Percentiles rank a stretch among this genome's conserved stretches.
Conservation (phyloP, 2,888 invertebrate species). For the Dryobotodes eremita region DNA sequence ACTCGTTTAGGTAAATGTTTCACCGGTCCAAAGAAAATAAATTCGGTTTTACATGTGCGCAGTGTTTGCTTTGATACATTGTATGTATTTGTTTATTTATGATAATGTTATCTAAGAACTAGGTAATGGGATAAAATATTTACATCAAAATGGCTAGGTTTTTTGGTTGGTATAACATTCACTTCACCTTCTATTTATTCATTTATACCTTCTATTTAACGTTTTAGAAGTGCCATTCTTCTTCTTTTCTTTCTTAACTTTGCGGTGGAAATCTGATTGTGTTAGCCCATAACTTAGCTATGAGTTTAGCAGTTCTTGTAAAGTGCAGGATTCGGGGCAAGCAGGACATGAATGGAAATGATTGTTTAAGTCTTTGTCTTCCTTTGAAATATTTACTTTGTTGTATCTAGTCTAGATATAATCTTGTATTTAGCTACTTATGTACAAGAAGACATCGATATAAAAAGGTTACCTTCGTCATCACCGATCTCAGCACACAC, state of each 20-base stretch:
- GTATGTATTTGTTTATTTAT: slow-evolving; percentile 34
- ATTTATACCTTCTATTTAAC: not conserved
- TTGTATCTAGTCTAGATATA: not conserved
- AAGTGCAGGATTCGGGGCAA: not conserved
- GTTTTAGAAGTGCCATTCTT: not conserved
- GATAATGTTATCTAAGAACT: slow-evolving; percentile 32
- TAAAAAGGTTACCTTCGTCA: slow-evolving; percentile 66
- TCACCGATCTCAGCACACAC: slow-evolving; percentile 71
- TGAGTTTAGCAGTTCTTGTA: not conserved
- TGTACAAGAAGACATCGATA: not conserved
- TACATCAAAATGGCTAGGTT: not conserved
- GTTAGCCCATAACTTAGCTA: not conserved
- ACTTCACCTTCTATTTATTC: not conserved
- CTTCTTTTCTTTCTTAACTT: not conserved
- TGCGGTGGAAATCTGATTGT: not conserved
- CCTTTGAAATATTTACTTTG: not conserved
- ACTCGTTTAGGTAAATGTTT: not conserved
- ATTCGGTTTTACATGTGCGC: not conserved
- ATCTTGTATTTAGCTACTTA: slow-evolving; percentile 5
- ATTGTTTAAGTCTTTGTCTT: not conserved
- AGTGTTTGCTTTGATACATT: slow-evolving; percentile 15
- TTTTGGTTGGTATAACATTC: slow-evolving; percentile 10
- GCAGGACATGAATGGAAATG: not conserved
- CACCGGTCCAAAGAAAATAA: not conserved
- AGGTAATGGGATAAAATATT: slow-evolving; percentile 15